phyloP scores from a whole-genome alignment of 2,888 invertebrate species.

The Phania funesta region DNA sequence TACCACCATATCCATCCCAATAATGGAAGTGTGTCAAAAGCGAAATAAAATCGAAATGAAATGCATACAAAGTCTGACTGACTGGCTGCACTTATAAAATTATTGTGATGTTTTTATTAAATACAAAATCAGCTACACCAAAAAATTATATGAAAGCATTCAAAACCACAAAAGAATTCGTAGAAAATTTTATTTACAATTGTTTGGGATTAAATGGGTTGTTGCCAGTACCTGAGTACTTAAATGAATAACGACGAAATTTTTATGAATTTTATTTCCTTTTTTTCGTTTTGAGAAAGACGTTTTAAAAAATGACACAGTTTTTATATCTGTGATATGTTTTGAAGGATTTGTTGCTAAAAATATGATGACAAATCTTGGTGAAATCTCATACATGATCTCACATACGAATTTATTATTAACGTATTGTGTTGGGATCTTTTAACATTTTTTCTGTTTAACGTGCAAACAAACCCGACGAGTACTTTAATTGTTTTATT shows the following conservation, averaged over 20 bases:
- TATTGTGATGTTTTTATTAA: conserved; percentile 19
- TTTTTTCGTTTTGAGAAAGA: neutral
- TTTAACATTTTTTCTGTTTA: conserved; percentile 11
- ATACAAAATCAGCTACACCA: neutral
- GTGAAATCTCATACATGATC: conserved; percentile 58
- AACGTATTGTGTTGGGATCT: neutral
- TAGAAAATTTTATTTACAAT: conserved; percentile 54
- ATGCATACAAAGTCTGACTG: neutral
- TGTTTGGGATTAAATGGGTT: conserved; percentile 42
- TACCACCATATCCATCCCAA: neutral
- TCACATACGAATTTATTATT: conserved; percentile 35
- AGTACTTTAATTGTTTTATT: conserved; percentile 16
- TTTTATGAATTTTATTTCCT: conserved; percentile 11
- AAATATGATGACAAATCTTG: conserved; percentile 48
- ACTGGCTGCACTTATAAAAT: conserved; percentile 5
- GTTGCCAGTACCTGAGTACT: conserved; percentile 6
- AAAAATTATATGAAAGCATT: neutral
- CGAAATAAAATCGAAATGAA: neutral
- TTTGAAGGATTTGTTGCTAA: conserved; percentile 47
- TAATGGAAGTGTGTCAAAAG: conserved; percentile 22
- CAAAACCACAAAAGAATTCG: conserved; percentile 20
- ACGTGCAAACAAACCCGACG: neutral
- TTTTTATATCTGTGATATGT: neutral
- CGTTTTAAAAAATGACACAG: conserved; percentile 28
- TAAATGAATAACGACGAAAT: conserved; percentile 22